Conservation (phyloP, 2,888 invertebrate genomes). For the Nipponacmea schrenckii region DNA sequence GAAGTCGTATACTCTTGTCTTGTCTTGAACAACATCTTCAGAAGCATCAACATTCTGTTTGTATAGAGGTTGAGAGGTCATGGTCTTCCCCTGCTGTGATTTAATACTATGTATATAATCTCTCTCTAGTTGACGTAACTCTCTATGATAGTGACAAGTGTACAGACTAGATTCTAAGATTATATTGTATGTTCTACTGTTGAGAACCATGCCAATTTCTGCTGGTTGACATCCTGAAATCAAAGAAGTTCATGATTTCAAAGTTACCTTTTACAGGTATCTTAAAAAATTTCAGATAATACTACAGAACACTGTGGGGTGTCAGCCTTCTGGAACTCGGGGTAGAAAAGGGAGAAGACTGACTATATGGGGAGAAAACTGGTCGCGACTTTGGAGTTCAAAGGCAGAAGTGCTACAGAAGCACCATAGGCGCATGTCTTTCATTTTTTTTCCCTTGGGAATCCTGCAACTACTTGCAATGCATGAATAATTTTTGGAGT, state of each 20-base stretch:
- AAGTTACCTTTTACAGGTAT: conserved; percentile 5
- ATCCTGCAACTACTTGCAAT: too few species aligned
- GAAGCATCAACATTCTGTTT: background rate
- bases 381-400: too few species aligned
- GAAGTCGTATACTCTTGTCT: conserved; percentile 1
- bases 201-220: conserved; percentile 33
- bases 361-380: too few species aligned
- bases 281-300: conserved; percentile 12
- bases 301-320: conserved; percentile 20
- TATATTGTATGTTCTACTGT: conserved; percentile 57
- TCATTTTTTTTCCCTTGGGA: too few species aligned
- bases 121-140: conserved; percentile 48
- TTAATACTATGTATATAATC: conserved; percentile 32
- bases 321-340: too few species aligned
- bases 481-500: too few species aligned
- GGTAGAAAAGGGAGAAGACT: too few species aligned
- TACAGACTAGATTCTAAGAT: conserved; percentile 49
- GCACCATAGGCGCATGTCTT: too few species aligned
- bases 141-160: conserved; percentile 51
- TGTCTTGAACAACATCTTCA: background rate
- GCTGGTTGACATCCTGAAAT: conserved; percentile 43
- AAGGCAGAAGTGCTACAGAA: too few species aligned
- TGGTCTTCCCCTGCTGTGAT: background rate
- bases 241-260: background rate
- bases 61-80: background rate